A percentile compares a stretch with the other conserved stretches of the same genome.
Conservation (phyloP, 2,888 invertebrate genomes). For the Agrilus biguttatus region DNA sequence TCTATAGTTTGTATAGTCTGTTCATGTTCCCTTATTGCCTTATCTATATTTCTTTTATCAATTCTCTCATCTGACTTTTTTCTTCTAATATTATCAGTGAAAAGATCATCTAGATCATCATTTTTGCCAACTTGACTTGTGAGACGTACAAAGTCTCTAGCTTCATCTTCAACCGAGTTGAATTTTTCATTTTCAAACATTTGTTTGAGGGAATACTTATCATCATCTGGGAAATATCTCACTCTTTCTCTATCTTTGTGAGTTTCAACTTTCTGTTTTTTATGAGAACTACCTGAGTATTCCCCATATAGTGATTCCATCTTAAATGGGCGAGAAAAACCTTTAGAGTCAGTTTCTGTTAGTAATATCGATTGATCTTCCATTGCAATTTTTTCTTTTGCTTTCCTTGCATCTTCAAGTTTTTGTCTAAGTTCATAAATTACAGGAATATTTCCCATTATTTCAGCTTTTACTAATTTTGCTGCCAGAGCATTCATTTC, state of each 20-base stretch:
- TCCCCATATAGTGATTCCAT: slow-evolving; percentile 28
- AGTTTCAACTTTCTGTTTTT: slow-evolving; percentile 49
- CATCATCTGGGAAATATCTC: slow-evolving; percentile 82
- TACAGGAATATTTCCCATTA: slow-evolving; percentile 66
- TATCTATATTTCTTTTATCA: slow-evolving; percentile 45
- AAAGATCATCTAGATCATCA: slow-evolving; percentile 74
- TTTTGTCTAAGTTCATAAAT: slow-evolving; percentile 58
- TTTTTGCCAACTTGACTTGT: slow-evolving; percentile 50
- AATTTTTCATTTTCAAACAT: slow-evolving; percentile 77
- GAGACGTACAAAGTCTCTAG: slow-evolving; percentile 63
- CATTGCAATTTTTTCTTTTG: slow-evolving; percentile 9
- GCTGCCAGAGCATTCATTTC: slow-evolving; percentile 86
- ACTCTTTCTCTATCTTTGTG: slow-evolving; percentile 58
- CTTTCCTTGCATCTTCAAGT: slow-evolving; percentile 53
- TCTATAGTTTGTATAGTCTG: slow-evolving; percentile 56
- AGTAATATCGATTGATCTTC: slow-evolving; percentile 46
- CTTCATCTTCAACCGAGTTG: slow-evolving; percentile 63
- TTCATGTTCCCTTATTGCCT: slow-evolving; percentile 61
- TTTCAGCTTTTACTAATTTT: slow-evolving; percentile 85
- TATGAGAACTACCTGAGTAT: slow-evolving; percentile 32
- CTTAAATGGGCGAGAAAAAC: slow-evolving; percentile 52
- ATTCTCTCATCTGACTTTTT: slow-evolving; percentile 45
- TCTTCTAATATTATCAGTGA: slow-evolving; percentile 61
- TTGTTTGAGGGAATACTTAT: slow-evolving; percentile 68
- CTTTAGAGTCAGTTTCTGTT: slow-evolving; percentile 51